These are phyloP conservation scores for Clarias fuscus DNA, from an alignment of 2,797 vertebrate species.

Conservation along the genomic window DNA sequence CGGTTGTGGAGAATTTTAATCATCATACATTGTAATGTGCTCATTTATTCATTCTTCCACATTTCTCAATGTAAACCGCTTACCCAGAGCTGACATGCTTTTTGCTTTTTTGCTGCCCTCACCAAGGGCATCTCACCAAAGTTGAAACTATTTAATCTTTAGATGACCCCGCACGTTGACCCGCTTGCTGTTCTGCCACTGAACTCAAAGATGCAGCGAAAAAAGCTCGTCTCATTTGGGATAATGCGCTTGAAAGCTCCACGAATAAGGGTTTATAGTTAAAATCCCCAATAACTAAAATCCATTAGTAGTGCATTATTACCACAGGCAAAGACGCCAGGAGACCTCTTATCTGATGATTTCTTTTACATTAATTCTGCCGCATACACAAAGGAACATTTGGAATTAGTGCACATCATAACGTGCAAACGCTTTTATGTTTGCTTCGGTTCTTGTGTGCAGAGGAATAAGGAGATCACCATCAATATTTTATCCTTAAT, in stretches of 20 bases:
- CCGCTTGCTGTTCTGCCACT: background rate
- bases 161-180: background rate
- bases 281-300: background rate
- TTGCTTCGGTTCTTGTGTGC: background rate
- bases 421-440: background rate
- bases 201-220: background rate
- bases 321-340: background rate
- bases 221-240: background rate
- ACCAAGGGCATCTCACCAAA: background rate
- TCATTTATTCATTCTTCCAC: background rate
- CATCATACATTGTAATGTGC: background rate
- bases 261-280: background rate
- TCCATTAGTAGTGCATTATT: constrained; percentile 15
- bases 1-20: background rate
- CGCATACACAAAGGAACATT: constrained; percentile 3
- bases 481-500: constrained; percentile 20
- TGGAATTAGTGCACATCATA: background rate
- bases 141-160: background rate
- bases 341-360: constrained; percentile 12
- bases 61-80: background rate
- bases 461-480: background rate
- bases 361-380: constrained; percentile 4
- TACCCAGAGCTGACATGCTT: background rate
- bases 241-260: background rate
- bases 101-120: background rate